Percentiles rank a stretch among this genome's conserved stretches.
Evolutionary conservation across 2,888 invertebrate genomes (phyloP).

Genomic region (Ganaspis brasiliensis): DNA sequence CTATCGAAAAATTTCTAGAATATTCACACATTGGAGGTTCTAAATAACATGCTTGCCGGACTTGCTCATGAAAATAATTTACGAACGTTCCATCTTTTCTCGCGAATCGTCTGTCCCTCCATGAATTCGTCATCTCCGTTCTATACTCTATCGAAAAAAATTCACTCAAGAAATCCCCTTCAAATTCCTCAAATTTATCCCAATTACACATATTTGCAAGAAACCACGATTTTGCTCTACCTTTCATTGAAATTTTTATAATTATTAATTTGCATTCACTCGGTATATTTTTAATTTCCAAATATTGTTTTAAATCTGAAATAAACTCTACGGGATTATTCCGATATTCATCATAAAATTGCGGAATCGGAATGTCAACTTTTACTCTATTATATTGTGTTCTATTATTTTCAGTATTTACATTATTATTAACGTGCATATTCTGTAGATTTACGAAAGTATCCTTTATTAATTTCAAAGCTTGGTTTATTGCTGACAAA

Average conservation of each 20-base stretch:
- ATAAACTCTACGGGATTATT: background rate
- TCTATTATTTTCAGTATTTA: no score
- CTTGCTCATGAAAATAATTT: slow-evolving; percentile 11
- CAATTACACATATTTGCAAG: background rate
- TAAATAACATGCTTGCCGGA: background rate
- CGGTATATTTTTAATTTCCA: background rate
- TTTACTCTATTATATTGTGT: background rate
- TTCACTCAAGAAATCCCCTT: background rate
- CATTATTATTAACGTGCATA: no score
- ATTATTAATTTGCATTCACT: background rate
- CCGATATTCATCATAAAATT: slow-evolving; percentile 4
- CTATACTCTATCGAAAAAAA: slow-evolving; percentile 16
- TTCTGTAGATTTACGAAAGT: no score
- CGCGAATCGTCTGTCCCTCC: background rate
- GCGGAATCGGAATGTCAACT: background rate
- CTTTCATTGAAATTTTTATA: background rate
- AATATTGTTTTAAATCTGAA: background rate
- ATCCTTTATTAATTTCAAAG: no score
- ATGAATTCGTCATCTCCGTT: background rate
- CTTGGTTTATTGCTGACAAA: no score
- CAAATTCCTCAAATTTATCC: background rate
- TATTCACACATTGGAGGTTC: background rate
- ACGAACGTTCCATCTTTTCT: slow-evolving; percentile 1
- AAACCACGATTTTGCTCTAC: background rate
- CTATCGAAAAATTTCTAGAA: background rate